phyloP scores from a whole-genome alignment of 2,113 vertebrate species.

The Cettia cetti region DNA sequence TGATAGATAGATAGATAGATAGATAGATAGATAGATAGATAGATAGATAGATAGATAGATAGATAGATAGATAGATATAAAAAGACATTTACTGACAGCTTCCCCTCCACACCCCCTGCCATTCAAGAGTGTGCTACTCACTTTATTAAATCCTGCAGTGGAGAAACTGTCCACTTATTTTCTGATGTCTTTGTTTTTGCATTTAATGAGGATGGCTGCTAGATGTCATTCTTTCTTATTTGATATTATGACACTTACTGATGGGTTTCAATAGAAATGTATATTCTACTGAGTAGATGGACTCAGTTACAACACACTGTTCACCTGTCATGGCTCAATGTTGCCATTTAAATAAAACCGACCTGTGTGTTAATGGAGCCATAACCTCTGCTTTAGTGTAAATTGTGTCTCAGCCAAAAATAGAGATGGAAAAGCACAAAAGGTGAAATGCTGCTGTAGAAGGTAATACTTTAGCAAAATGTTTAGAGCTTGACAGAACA shows the following conservation, averaged over 20 bases:
- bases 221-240: neutral
- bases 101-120: too few relatives aligned
- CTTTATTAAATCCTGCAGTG: conserved; percentile 17
- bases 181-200: neutral
- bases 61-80: too few relatives aligned
- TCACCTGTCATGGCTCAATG: neutral
- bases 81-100: neutral
- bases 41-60: too few relatives aligned
- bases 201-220: conserved; percentile 8
- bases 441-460: neutral
- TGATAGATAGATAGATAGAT: too few relatives aligned
- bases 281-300: neutral
- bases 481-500: neutral
- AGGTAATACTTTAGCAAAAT: neutral
- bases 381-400: neutral
- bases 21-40: too few relatives aligned
- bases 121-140: neutral
- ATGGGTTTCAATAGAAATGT: neutral
- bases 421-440: neutral
- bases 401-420: neutral
- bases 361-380: conserved; percentile 15
- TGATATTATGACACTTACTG: conserved; percentile 2
- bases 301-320: neutral
- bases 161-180: neutral
- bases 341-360: conserved; percentile 10